Conservation (phyloP, 2,888 invertebrate genomes). For the Hylaea fasciaria region DNA sequence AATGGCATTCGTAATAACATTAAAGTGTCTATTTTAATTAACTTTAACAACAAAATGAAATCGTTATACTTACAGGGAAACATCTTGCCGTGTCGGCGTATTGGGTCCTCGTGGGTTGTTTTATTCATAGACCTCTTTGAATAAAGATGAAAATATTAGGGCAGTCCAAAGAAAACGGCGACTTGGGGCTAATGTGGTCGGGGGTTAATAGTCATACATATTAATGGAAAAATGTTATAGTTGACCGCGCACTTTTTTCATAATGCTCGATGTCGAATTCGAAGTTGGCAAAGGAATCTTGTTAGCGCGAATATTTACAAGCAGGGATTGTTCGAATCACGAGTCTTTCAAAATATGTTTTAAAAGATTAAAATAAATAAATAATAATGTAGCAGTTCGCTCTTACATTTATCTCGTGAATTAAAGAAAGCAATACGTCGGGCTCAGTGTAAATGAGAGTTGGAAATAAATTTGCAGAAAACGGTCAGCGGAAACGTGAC, state of each 20-base stretch:
- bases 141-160: constrained; percentile 84
- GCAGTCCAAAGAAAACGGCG: constrained; percentile 67
- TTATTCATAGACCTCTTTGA: constrained; percentile 82
- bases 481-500: constrained; percentile 54
- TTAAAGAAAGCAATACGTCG: constrained; percentile 39
- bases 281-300: constrained; percentile 11
- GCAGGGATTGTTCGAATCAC: constrained; percentile 3
- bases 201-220: constrained; percentile 79
- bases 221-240: constrained; percentile 70
- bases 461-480: constrained; percentile 52
- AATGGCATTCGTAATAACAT: constrained; percentile 23
- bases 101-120: constrained; percentile 68
- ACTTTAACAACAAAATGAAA: constrained; percentile 71
- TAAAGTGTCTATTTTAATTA: constrained; percentile 65
- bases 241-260: constrained; percentile 46
- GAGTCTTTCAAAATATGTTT: not conserved
- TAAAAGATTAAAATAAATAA: not conserved
- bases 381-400: not conserved
- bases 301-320: constrained; percentile 1
- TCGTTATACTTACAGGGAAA: constrained; percentile 63
- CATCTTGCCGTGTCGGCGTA: constrained; percentile 66
- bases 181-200: constrained; percentile 70
- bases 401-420: not conserved
- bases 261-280: constrained; percentile 34
- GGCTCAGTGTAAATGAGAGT: constrained; percentile 46